Evolutionary conservation across 64 coral and sea anemone species (phyloP), one percentile per base, ranked within the genome.

Genomic region (Pocillopora damicornis): DNA sequence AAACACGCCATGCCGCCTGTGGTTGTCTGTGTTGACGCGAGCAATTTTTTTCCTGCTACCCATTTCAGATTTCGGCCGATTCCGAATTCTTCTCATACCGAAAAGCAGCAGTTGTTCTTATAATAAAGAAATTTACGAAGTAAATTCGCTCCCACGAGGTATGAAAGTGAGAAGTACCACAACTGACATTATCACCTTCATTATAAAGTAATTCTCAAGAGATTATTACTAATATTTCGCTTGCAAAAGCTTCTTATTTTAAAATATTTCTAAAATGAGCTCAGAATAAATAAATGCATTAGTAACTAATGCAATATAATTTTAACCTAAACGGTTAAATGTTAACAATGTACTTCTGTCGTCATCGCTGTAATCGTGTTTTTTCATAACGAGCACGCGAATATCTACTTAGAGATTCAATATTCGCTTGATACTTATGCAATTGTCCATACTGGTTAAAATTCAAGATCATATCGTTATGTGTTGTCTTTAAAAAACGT

Each of bases 191-290:
- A n/a, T 34, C 20, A 10, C 63, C 61, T 68, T 11, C 26, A 26
- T 23, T 35, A 63, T 60, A 16, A 0, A 63, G 1, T 34, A 38
- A 20, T 11, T 25, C 10, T 85, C 38, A 58, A 67, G 65, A 68
- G 18, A 45, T 63, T 63, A 85, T 85, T 85, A 85, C n/a, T 23
- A 20, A 71, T 71, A 71, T 71, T 71, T 71, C 25, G n/a, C 67
- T 1, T 63, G 16, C 16, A 63, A 20, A 35, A 81, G 66, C 42
- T 51, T 51, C 42, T 30, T 30, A 17, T 10, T 57, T 37, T 2
- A 23, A 85, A 58, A 72, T 38, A 58, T 85, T 85, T 72, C 63
- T 51, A 51, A 4, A 51, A 7, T 51, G 42, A 51, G 42, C 7
- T 4, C 42, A 51, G 42, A 51, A 51, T 51, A 51, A 51, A 51